Evolutionary conservation across 2,888 invertebrate genomes (phyloP), one percentile per base, ranked within the genome.

Genomic region (Dendrolimus houi): DNA sequence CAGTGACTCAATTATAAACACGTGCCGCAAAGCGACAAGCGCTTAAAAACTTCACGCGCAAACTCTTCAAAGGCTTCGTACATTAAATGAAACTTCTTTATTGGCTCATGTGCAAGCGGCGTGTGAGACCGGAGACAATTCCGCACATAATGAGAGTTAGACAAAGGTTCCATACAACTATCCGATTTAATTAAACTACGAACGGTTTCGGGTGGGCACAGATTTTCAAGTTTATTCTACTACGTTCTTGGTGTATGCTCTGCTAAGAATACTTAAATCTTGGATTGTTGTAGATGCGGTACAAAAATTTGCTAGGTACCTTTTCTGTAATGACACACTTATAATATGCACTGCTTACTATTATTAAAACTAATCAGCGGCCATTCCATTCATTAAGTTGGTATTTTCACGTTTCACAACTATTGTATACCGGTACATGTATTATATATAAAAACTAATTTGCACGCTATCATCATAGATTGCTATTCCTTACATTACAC

Each of bases 171-270:
- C 59, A 63, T 60, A 64, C 65, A 74, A 77, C 77, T 77, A 79
- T 75, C 69, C 67, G 70, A 74, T 78, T 77, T 79, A 79, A 80
- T 80, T 79, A 77, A 76, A 78, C 69, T 71, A 60, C 57, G 58
- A 63, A 65, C 62, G 65, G 65, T 57, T 60, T 47, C 54, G 65
- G 64, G 64, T 63, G 60, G 62, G 64, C 62, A 60, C 69, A 68
- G 71, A 77, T 78, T 77, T 75, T 61, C 62, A 64, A 68, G 66
- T 72, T 70, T 61, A 65, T 61, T 69, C 64, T 67, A 58, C 68
- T 70, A 65, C 55, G 57, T 29, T 29, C 55, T 54, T 53, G 42
- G 54, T 14, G 14, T 14, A 14, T 57, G 54, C 59, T 62, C 53
- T 56, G 9, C 29, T 54, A 8, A 54, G 29, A 29, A 29, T 29